Base-by-base conservation (phyloP, 2,888 invertebrate species). In the Chelonus formosanus region DNA sequence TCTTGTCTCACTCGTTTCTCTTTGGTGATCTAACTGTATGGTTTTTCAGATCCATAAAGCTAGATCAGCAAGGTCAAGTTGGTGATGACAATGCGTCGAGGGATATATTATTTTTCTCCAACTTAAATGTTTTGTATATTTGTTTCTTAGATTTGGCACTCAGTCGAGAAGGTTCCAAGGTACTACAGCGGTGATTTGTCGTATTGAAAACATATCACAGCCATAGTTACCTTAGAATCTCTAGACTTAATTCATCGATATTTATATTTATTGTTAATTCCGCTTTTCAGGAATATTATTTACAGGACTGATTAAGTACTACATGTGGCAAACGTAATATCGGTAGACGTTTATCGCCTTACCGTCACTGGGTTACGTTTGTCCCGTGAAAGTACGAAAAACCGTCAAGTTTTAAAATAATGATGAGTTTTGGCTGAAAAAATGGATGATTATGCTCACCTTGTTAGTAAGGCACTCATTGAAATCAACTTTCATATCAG, bases 401-500 rank as follows among this genome's bases (percentile, higher is more conserved):
- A 48, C 65, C 80, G 72, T 60, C 80, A 54, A 31, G 3, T 40
- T 6, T 5, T 5, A 40, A 40, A 10, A n/a, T 43, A 52, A 10
- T 60, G 8, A 36, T 10, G 8, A 4, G 10, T 36, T 0, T 35
- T 50, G n/a, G 20, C 32, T 54, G 34, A 32, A 8, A 53, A 50
- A 40, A 40, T 40, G 6, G 6, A 6, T 40, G 5, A 40, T 40
- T 6, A 5, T 40, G 6, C 86, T 85, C 86, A 97, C 97, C 89
- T 96, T 97, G 78, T 89, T 96, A 8, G 88, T 89, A 7, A 99
- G 89, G 75, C 97, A 98, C 0, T 88, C 87, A 10, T 86, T 84
- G 85, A 98, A 99, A 84, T 98, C 98, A 7, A 86, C 85, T 82
- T 96, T 95, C 95, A 98, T 96, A 52, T 93, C 91, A 0, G 90